A percentile compares a stretch with the other conserved stretches of the same genome.
Conservation (phyloP, 2,888 invertebrate species). For the Syrphus vitripennis region DNA sequence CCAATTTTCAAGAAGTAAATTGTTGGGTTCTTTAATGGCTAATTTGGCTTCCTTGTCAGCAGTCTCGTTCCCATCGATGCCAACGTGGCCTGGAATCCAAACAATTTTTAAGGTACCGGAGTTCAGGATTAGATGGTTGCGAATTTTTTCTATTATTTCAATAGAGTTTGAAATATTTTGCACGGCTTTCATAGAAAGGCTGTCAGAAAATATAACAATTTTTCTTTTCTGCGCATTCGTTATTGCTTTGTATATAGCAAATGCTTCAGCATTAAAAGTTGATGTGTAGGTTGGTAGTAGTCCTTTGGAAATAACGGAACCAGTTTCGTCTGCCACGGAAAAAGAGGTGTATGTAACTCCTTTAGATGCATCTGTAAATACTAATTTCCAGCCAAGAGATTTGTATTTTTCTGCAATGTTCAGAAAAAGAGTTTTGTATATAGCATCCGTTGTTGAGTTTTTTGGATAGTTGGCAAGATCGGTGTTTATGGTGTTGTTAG, state of each 20-base stretch:
- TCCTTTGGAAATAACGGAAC: no score
- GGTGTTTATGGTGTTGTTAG: not conserved
- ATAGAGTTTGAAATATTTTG: not conserved
- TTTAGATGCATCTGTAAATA: conserved; percentile 4
- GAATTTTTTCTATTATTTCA: no score
- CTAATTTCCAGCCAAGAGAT: not conserved
- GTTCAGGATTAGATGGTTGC: no score
- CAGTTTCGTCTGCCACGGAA: not conserved
- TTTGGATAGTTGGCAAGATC: conserved; percentile 13
- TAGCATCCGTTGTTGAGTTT: not conserved
- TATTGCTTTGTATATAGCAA: conserved; percentile 2
- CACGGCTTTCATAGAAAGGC: not conserved
- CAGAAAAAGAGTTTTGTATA: not conserved
- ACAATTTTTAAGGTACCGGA: no score
- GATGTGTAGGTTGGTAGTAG: no score
- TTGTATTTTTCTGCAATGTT: not conserved
- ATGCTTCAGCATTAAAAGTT: no score
- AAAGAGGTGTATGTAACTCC: not conserved
- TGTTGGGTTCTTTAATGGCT: no score
- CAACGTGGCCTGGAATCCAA: no score
- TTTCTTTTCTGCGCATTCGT: not conserved
- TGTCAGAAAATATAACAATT: conserved; percentile 6
- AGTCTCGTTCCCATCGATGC: no score
- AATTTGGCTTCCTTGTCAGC: no score
- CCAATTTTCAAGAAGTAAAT: no score